A percentile compares a stretch with the other conserved stretches of the same genome.
Evolutionary conservation across 2,888 invertebrate species (phyloP).

Genomic region (Apeira syringaria): DNA sequence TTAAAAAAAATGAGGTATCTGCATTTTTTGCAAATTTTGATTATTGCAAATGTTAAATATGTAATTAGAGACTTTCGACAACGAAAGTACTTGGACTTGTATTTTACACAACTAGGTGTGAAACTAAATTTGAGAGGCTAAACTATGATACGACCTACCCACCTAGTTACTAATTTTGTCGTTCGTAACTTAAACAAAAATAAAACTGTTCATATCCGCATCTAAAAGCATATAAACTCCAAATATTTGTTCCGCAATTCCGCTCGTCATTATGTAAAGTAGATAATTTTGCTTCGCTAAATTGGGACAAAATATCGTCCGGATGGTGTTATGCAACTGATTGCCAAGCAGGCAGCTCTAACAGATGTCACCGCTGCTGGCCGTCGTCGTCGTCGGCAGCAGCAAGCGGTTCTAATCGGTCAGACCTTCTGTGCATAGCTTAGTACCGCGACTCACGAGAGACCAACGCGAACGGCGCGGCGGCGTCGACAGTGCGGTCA

Average conservation of each 20-base stretch:
- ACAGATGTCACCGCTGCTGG: conserved; percentile 38
- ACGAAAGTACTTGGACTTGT: too few relatives aligned
- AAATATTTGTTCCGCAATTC: conserved; percentile 6
- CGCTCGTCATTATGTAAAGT: conserved; percentile 16
- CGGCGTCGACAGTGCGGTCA: not conserved
- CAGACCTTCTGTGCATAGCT: conserved; percentile 40
- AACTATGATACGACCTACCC: too few relatives aligned
- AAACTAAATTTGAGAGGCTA: too few relatives aligned
- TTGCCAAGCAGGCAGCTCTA: conserved; percentile 35
- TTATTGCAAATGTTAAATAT: too few relatives aligned
- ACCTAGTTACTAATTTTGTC: too few relatives aligned
- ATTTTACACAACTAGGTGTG: too few relatives aligned
- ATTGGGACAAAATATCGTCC: conserved; percentile 26
- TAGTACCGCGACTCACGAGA: conserved; percentile 41
- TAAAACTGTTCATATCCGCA: not conserved
- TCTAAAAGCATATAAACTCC: conserved; percentile 5
- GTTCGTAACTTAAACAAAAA: too few relatives aligned
- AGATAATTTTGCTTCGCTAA: conserved; percentile 9
- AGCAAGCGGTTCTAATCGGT: conserved; percentile 58
- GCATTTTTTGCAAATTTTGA: too few relatives aligned
- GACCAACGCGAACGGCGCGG: conserved; percentile 40
- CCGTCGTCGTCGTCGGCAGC: conserved; percentile 10
- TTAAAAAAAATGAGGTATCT: too few relatives aligned
- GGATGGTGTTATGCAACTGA: conserved; percentile 38
- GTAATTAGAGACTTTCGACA: too few relatives aligned